A percentile compares a stretch with the other conserved stretches of the same genome.
These are phyloP conservation scores for Pilophorus perplexus DNA, from an alignment of 2,888 invertebrate genomes.

Conservation along the genomic window DNA sequence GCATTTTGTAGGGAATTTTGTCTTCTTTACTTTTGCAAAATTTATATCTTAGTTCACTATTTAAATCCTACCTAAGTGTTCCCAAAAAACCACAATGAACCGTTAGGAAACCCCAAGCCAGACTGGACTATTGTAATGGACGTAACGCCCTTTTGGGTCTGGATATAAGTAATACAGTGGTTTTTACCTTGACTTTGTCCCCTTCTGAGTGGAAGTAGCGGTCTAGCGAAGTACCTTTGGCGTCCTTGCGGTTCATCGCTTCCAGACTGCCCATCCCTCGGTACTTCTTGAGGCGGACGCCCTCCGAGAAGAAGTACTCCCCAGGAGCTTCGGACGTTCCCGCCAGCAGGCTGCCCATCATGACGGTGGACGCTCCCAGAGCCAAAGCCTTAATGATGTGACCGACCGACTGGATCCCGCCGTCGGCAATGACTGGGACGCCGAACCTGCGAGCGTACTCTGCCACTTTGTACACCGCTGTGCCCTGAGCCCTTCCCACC, in stretches of 20 bases:
- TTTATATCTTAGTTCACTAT: no score
- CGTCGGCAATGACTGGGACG: constrained; percentile 96
- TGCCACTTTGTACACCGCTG: constrained; percentile 94
- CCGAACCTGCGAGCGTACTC: constrained; percentile 84
- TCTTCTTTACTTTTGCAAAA: no score
- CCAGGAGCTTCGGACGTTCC: constrained; percentile 99
- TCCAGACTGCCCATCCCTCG: constrained; percentile 98
- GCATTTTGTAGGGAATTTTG: no score
- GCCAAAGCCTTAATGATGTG: constrained; percentile 94
- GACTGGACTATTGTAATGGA: no score
- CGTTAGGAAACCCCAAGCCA: no score
- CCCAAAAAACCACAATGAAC: no score
- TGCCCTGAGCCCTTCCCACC: constrained; percentile 96
- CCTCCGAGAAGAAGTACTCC: constrained; percentile 98
- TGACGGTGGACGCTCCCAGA: constrained; percentile 90
- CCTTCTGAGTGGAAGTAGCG: constrained; percentile 65
- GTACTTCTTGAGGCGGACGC: constrained; percentile 96
- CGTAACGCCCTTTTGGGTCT: no score
- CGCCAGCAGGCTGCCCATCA: constrained; percentile 99
- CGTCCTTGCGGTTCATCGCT: constrained; percentile 94
- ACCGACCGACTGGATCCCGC: constrained; percentile 94
- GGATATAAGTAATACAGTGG: no score
- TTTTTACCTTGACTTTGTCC: constrained; percentile 93
- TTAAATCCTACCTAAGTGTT: no score
- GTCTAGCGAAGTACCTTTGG: constrained; percentile 83